Evolutionary conservation across 2,113 vertebrate species (phyloP).

Genomic region (Chinchilla lanigera): DNA sequence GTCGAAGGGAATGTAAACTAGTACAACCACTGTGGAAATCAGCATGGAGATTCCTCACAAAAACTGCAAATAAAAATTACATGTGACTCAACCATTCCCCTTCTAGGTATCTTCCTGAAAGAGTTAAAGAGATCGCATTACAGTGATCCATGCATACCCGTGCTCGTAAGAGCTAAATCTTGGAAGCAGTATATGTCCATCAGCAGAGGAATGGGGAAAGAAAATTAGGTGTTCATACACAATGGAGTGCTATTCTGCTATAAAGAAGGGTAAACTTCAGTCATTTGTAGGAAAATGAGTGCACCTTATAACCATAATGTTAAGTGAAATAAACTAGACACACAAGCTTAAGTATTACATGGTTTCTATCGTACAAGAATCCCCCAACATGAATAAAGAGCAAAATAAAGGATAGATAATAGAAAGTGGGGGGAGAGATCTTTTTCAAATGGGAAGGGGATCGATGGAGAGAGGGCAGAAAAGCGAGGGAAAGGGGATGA

Average conservation of each 20-base stretch:
- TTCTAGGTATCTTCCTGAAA: not conserved
- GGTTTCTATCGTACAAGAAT: not conserved
- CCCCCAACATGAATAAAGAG: not conserved
- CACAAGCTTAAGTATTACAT: not conserved
- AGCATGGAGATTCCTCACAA: not conserved
- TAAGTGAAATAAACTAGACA: not conserved
- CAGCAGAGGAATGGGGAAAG: not conserved
- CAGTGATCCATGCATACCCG: fast-evolving
- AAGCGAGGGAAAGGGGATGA: not conserved
- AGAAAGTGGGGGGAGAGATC: not conserved
- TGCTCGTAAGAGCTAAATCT: not conserved
- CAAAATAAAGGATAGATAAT: not conserved
- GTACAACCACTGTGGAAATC: not conserved
- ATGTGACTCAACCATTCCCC: not conserved
- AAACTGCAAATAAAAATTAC: not conserved
- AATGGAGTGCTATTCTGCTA: not conserved
- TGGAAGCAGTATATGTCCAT: not conserved
- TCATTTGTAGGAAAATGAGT: not conserved
- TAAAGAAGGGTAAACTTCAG: not conserved
- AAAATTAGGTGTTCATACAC: not conserved
- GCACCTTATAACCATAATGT: not conserved
- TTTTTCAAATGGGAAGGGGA: not conserved
- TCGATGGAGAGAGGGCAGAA: not conserved
- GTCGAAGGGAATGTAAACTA: not conserved
- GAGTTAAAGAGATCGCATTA: not conserved